Evolutionary conservation across 2,113 vertebrate species (phyloP).

Genomic region (Tyto alba): DNA sequence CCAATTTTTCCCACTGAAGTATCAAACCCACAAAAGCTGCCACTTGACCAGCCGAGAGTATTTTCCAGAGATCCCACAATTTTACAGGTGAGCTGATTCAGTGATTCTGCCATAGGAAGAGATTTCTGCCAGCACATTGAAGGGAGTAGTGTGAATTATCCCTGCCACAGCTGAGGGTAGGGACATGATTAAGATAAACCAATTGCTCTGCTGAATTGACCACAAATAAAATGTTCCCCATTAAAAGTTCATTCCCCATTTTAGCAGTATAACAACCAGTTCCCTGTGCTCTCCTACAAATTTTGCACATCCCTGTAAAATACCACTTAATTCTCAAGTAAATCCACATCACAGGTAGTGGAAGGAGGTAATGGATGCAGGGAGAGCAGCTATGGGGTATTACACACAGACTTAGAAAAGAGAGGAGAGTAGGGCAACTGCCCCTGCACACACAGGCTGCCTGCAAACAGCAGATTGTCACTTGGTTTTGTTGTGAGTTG

Average conservation of each 20-base stretch:
- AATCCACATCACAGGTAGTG: not conserved
- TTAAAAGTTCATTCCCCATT: not conserved
- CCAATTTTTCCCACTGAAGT: not conserved
- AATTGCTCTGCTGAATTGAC: not conserved
- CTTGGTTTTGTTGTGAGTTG: not conserved
- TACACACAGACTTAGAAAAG: not conserved
- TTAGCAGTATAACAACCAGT: not conserved
- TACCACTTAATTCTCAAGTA: not conserved
- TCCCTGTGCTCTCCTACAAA: not conserved
- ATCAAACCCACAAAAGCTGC: not conserved
- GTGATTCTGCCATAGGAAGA: not conserved
- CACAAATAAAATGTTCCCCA: not conserved
- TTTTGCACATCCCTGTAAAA: not conserved
- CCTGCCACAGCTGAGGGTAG: not conserved
- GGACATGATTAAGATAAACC: not conserved
- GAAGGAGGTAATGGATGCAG: not conserved
- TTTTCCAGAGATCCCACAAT: not conserved
- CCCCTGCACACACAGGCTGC: not conserved
- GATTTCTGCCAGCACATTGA: not conserved
- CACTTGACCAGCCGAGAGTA: not conserved
- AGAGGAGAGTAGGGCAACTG: not conserved
- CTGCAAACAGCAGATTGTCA: not conserved
- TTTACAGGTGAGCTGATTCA: not conserved
- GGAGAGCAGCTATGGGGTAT: not conserved
- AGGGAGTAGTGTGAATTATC: not conserved